Evolutionary conservation across 2,888 invertebrate genomes (phyloP), one percentile per base, ranked within the genome.

Genomic region (Nysson spinosus): DNA sequence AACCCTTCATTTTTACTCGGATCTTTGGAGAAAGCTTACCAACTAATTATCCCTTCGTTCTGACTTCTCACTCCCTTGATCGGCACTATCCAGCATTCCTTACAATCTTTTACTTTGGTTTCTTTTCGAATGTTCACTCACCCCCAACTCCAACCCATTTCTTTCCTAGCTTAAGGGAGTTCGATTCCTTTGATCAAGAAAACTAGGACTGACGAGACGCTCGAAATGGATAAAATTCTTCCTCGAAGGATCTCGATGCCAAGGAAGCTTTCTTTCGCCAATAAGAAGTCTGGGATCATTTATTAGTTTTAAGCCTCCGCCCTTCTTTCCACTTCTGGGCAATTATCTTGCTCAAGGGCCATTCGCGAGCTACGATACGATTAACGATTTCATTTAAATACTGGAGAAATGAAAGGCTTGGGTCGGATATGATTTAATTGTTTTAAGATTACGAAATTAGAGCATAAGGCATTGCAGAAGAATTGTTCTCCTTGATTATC

Each of bases 111-210:
- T 26, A 6, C 37, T 28, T 17, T 30, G n/a, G 14, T 14, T 9
- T 39, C 42, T 42, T n/a, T 55, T 24, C 22, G 37, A 44, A 3
- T 7, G 17, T 32, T 14, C 9, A 2, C 16, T 16, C 12, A 12
- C 12, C 6, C 12, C 35, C 16, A 6, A 3, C 2, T 16, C 9
- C 32, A 37, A 47, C 32, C 39, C 28, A 34, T 39, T 44, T 56
- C 43, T 20, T 30, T 50, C 7, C 19, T 42, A 14, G 34, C 26
- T 35, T 37, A 35, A 57, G 54, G 49, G 49, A 61, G 49, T 58
- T 70, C 63, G 60, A 66, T 63, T 30, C 61, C 61, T 72, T 61
- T 72, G 69, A 67, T 70, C 72, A 67, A 46, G 34, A 37, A 26
- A 51, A 35, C 54, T 30, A 58, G 26, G n/a, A 14, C 51, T 47